phyloP scores from a whole-genome alignment of 2,797 vertebrate species.

The Clarias pachynema region DNA sequence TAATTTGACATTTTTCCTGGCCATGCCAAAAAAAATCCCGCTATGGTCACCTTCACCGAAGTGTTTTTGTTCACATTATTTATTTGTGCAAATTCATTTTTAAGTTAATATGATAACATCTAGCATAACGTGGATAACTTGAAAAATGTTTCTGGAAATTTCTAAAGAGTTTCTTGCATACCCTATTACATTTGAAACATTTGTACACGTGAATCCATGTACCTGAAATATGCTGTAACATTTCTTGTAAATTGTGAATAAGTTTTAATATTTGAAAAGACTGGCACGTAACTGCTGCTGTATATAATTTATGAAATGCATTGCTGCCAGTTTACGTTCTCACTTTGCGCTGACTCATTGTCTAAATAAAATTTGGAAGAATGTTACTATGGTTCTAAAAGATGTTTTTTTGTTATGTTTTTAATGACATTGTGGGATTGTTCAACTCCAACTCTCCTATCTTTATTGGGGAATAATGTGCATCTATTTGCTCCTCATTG shows the following conservation, averaged over 20 bases:
- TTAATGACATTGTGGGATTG: slow-evolving; percentile 35
- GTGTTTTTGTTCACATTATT: slow-evolving; percentile 49
- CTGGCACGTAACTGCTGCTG: slow-evolving; percentile 76
- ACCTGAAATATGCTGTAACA: slow-evolving; percentile 80
- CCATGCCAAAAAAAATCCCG: slow-evolving; percentile 68
- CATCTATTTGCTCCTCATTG: slow-evolving; percentile 4
- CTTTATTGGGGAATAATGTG: slow-evolving; percentile 1
- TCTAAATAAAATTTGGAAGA: slow-evolving; percentile 80
- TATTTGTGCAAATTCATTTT: slow-evolving; percentile 56
- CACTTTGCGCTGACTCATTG: slow-evolving; percentile 72
- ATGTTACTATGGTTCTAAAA: slow-evolving; percentile 60
- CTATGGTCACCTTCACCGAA: slow-evolving; percentile 65
- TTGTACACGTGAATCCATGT: slow-evolving; percentile 86
- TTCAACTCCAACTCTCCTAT: slow-evolving; percentile 12
- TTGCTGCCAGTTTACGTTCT: slow-evolving; percentile 74
- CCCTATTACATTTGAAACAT: slow-evolving; percentile 73
- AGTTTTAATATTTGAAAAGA: slow-evolving; percentile 80
- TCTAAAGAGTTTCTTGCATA: slow-evolving; percentile 70
- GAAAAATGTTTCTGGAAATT: slow-evolving; percentile 69
- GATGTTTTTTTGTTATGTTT: slow-evolving; percentile 55
- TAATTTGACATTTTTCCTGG: slow-evolving; percentile 66
- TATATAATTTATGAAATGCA: slow-evolving; percentile 87
- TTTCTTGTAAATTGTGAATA: slow-evolving; percentile 94
- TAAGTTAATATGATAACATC: slow-evolving; percentile 55
- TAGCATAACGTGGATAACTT: slow-evolving; percentile 58